Percentiles rank a stretch among this genome's conserved stretches.
Evolutionary conservation across 2,888 invertebrate species (phyloP).

Genomic region (Neria commutata): DNA sequence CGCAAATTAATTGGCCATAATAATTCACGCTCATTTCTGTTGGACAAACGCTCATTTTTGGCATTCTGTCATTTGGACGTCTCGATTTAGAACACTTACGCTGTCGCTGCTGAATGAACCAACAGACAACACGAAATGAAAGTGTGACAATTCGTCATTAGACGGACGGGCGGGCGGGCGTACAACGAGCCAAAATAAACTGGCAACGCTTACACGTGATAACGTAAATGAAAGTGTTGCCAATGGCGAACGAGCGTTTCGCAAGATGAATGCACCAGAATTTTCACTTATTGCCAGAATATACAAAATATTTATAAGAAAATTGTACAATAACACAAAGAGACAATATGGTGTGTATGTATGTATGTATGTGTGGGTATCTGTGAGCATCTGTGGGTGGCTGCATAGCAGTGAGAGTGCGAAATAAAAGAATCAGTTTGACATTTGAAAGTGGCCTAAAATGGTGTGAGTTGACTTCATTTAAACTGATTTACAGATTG

Average conservation of each 20-base stretch:
- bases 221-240: conserved; percentile 5
- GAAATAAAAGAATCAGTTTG: too few species aligned
- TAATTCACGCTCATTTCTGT: too few species aligned
- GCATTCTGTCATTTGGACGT: not conserved
- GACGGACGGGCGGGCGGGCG: not conserved
- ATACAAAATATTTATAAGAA: conserved; percentile 2
- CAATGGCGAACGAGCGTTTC: not conserved
- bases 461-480: too few species aligned
- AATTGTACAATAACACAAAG: too few species aligned
- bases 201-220: not conserved
- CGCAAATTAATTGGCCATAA: not conserved
- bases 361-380: too few species aligned
- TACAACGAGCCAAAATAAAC: not conserved
- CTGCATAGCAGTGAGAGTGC: too few species aligned
- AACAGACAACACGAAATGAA: not conserved
- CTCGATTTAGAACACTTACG: conserved; percentile 4
- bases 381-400: too few species aligned
- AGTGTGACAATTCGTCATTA: conserved; percentile 1
- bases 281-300: conserved; percentile 6
- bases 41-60: too few species aligned
- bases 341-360: too few species aligned
- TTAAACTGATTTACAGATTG: too few species aligned
- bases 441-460: too few species aligned
- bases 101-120: not conserved
- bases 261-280: conserved; percentile 1